Conservation (phyloP, 2,113 vertebrate genomes). For the Erythrolamprus reginae region DNA sequence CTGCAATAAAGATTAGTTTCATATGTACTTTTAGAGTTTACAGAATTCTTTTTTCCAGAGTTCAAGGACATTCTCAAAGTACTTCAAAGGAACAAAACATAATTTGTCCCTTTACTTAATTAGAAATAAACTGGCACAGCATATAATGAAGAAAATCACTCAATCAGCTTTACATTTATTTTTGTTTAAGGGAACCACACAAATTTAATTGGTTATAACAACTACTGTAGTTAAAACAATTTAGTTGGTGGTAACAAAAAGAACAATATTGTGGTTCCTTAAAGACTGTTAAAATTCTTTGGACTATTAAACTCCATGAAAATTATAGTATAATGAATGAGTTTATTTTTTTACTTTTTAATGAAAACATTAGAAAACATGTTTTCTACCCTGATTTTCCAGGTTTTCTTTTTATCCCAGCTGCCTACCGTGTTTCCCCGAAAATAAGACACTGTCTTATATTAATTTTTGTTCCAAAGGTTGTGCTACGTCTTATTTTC, state of each 20-base stretch:
- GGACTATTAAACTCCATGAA: not conserved
- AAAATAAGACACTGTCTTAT: too few species aligned
- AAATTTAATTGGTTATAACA: not conserved
- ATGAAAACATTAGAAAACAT: not conserved
- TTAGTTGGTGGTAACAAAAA: not conserved
- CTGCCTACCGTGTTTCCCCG: not conserved
- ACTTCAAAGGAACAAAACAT: not conserved
- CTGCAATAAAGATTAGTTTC: conserved; percentile 1
- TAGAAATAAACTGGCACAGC: not conserved
- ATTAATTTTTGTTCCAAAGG: too few species aligned
- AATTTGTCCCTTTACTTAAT: not conserved
- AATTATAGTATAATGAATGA: not conserved
- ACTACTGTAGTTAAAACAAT: not conserved
- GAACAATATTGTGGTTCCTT: not conserved
- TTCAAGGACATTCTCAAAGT: not conserved
- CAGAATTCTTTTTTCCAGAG: not conserved
- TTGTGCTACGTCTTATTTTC: too few species aligned
- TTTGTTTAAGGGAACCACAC: not conserved
- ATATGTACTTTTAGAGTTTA: not conserved
- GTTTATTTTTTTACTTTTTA: not conserved
- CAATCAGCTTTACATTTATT: not conserved
- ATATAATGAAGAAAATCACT: not conserved
- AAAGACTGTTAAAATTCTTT: not conserved
- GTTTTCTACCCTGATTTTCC: not conserved
- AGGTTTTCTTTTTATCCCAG: not conserved